Percentiles rank a stretch among this genome's conserved stretches.
Evolutionary conservation across 2,113 vertebrate genomes (phyloP).

Genomic region (Osmerus eperlanus): DNA sequence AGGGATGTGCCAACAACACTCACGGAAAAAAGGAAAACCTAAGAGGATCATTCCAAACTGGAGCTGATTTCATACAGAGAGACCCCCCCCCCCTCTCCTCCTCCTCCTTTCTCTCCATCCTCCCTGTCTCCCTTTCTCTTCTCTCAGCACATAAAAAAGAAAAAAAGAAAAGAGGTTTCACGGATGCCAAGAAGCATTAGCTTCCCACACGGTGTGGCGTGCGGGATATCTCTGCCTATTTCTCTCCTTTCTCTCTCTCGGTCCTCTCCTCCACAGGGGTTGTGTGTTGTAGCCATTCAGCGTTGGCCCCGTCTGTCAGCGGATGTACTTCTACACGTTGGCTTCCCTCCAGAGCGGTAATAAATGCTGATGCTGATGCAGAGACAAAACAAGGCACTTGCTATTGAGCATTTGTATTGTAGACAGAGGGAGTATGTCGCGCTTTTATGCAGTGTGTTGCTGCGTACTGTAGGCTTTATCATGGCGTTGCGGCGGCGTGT

Average conservation of each 20-base stretch:
- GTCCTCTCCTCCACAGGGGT: background rate
- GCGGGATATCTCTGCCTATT: slow-evolving; percentile 27
- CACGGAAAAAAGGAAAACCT: slow-evolving; percentile 8
- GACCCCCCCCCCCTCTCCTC: slow-evolving; percentile 14
- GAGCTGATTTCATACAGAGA: slow-evolving; percentile 43
- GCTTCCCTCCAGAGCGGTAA: too few relatives aligned
- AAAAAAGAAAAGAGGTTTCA: slow-evolving; percentile 47
- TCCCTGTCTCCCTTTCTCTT: slow-evolving; percentile 34
- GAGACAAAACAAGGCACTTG: too few relatives aligned
- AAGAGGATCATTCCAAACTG: slow-evolving; percentile 44
- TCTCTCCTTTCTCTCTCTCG: background rate
- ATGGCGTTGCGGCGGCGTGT: too few relatives aligned
- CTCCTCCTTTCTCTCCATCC: slow-evolving; percentile 3
- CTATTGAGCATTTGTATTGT: too few relatives aligned
- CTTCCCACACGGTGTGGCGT: slow-evolving; percentile 35
- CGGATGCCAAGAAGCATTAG: slow-evolving; percentile 55
- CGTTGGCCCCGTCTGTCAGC: too few relatives aligned
- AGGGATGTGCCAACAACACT: slow-evolving; percentile 25
- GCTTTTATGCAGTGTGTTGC: too few relatives aligned
- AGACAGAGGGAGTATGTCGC: too few relatives aligned
- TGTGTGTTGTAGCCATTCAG: too few relatives aligned
- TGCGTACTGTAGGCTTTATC: too few relatives aligned
- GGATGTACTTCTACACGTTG: too few relatives aligned
- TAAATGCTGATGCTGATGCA: too few relatives aligned
- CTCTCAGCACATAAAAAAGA: slow-evolving; percentile 44